A percentile compares a stretch with the other conserved stretches of the same genome.
Evolutionary conservation across 1,140 invertebrate genomes (phyloP).

Genomic region (Babylonia areolata): DNA sequence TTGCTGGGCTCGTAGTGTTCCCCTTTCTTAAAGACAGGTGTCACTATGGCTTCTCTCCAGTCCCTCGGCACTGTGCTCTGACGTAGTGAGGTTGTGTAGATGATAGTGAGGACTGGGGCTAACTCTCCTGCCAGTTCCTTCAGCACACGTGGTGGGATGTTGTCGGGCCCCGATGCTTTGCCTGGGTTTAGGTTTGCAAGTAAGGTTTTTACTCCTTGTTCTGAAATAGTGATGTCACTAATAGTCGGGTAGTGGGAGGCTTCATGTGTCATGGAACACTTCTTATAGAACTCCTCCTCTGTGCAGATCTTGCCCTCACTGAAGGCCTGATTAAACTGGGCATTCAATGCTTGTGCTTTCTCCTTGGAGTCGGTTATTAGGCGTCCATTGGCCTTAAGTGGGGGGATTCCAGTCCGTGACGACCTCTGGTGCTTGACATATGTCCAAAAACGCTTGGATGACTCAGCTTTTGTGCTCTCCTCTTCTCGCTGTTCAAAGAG

Average conservation of each 20-base stretch:
- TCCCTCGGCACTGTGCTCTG: not conserved
- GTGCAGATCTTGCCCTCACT: not conserved
- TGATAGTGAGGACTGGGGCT: not conserved
- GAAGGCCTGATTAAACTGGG: not conserved
- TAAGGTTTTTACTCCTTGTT: not conserved
- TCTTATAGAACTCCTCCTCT: no score
- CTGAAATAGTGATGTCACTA: not conserved
- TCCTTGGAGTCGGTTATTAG: not conserved
- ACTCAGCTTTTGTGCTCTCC: no score
- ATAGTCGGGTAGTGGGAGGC: not conserved
- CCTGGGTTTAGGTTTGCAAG: not conserved
- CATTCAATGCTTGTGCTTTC: not conserved
- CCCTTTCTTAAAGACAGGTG: not conserved
- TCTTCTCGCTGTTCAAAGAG: no score
- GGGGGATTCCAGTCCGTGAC: no score
- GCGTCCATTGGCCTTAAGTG: no score
- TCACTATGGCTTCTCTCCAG: not conserved
- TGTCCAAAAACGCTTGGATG: no score
- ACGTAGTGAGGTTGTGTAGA: not conserved
- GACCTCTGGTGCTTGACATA: no score
- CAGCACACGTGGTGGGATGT: not conserved
- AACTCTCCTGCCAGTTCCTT: not conserved
- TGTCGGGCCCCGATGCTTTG: not conserved
- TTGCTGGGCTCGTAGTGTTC: not conserved
- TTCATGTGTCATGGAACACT: not conserved